Conservation (phyloP, 2,888 invertebrate genomes). For the Zygogramma bicolorata region DNA sequence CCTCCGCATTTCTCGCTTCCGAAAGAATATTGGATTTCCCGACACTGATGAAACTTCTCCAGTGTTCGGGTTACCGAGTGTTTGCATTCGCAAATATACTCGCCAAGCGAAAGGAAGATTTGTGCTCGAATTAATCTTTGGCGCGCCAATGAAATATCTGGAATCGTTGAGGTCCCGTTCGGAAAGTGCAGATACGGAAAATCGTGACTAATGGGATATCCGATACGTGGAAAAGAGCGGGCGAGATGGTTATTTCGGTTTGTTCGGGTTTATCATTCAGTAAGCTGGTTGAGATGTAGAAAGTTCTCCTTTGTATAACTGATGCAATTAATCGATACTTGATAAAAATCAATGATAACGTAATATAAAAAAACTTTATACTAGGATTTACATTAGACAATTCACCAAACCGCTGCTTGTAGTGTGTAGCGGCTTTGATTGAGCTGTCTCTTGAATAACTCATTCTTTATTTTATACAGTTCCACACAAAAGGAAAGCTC, state of each 20-base stretch:
- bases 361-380: too few relatives aligned
- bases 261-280: background rate
- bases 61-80: background rate
- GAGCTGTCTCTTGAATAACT: too few relatives aligned
- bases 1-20: background rate
- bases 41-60: conserved; percentile 8
- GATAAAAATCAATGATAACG: too few relatives aligned
- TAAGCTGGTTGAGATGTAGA: too few relatives aligned
- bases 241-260: background rate
- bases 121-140: background rate
- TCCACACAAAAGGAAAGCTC: too few relatives aligned
- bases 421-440: too few relatives aligned
- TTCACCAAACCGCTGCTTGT: too few relatives aligned
- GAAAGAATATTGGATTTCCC: conserved; percentile 7
- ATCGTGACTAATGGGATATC: background rate
- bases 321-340: too few relatives aligned
- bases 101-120: background rate
- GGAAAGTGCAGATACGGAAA: background rate
- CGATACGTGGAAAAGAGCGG: background rate
- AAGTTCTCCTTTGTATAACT: too few relatives aligned
- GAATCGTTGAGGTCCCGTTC: background rate
- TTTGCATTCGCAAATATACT: conserved; percentile 16
- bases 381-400: too few relatives aligned
- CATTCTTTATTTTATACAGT: too few relatives aligned
- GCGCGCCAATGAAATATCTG: background rate